Evolutionary conservation across 2,113 vertebrate species (phyloP).

Genomic region (Syngnathus typhle): DNA sequence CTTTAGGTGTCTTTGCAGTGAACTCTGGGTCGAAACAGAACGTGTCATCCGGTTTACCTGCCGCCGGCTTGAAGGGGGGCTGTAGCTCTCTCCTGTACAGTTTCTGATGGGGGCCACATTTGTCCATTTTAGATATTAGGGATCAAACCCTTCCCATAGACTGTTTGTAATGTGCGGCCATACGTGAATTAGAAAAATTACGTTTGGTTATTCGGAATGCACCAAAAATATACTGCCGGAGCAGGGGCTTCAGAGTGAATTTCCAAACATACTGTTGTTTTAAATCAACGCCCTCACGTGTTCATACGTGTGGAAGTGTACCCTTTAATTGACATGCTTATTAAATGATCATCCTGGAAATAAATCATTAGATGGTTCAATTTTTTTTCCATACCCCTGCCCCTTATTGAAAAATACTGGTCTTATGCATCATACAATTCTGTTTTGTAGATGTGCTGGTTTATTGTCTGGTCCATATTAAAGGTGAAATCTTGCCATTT

Average conservation of each 20-base stretch:
- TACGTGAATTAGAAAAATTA: constrained; percentile 7
- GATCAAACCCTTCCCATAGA: constrained; percentile 13
- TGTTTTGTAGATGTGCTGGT: not conserved
- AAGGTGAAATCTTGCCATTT: not conserved
- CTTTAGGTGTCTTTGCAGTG: constrained; percentile 98
- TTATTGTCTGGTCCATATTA: not conserved
- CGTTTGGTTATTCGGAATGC: too few relatives aligned
- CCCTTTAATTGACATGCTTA: too few relatives aligned
- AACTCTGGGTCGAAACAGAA: constrained; percentile 99
- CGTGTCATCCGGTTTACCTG: constrained; percentile 94
- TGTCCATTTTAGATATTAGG: constrained; percentile 3
- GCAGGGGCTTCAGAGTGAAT: too few relatives aligned
- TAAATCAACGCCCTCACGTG: too few relatives aligned
- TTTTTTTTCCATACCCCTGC: too few relatives aligned
- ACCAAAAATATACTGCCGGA: too few relatives aligned
- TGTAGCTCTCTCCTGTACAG: constrained; percentile 90
- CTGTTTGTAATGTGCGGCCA: constrained; percentile 29
- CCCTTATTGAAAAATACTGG: too few relatives aligned
- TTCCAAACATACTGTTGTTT: too few relatives aligned
- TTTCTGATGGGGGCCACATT: constrained; percentile 71
- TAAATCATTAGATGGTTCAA: too few relatives aligned
- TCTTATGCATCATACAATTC: too few relatives aligned
- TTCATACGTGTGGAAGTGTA: too few relatives aligned
- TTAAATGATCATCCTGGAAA: too few relatives aligned
- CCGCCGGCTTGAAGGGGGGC: constrained; percentile 92